These are phyloP conservation scores for Drosophila fuyamai DNA, from an alignment of 1,140 invertebrate genomes.

Conservation along the genomic window DNA sequence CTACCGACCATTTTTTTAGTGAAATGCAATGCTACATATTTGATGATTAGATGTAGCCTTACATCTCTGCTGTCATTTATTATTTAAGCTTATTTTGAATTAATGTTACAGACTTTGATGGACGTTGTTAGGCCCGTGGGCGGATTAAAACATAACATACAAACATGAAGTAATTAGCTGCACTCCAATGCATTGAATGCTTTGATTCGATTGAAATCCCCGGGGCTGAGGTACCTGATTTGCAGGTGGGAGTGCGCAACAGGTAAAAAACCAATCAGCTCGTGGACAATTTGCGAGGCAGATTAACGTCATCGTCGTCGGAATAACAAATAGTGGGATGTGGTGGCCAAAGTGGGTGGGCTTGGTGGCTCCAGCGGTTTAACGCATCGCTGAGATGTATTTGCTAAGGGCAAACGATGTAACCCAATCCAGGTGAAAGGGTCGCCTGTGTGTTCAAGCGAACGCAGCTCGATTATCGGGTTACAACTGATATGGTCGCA, in stretches of 20 bases:
- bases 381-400: slow-evolving; percentile 38
- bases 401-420: slow-evolving; percentile 38
- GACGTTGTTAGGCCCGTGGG: neutral
- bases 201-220: slow-evolving; percentile 13
- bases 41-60: too few relatives aligned
- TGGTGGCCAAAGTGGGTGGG: slow-evolving; percentile 1
- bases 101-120: neutral
- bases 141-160: slow-evolving; percentile 8
- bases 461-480: slow-evolving; percentile 24
- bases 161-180: slow-evolving; percentile 7
- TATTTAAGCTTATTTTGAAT: neutral
- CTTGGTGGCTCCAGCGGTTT: slow-evolving; percentile 17
- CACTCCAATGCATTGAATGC: slow-evolving; percentile 14
- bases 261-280: slow-evolving; percentile 46
- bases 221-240: neutral
- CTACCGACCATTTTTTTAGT: too few relatives aligned
- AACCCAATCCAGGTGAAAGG: slow-evolving; percentile 25
- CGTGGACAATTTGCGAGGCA: slow-evolving; percentile 37
- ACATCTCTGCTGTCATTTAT: neutral
- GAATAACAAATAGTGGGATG: slow-evolving; percentile 8
- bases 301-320: slow-evolving; percentile 29
- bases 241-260: slow-evolving; percentile 28
- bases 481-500: slow-evolving; percentile 16
- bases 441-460: slow-evolving; percentile 22
- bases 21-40: too few relatives aligned